Conservation (phyloP, 30 jellyfish, hydroid and myxozoan genomes). For the Chironex yamaguchii region DNA sequence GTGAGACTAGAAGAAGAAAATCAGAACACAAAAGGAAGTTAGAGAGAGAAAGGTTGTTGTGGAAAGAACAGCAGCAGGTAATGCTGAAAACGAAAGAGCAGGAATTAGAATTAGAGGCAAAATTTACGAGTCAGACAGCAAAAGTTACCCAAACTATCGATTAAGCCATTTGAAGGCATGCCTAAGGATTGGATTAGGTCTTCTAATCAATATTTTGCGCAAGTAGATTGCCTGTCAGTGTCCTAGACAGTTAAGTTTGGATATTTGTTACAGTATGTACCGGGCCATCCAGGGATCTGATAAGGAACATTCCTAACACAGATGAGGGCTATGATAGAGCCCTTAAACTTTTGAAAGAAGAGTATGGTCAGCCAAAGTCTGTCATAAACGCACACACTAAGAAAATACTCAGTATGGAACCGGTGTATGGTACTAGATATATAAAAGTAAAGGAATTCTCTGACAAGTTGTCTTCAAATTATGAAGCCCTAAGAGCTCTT, state of each 20-base stretch:
- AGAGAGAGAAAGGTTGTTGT: conserved; percentile 31
- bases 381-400: neutral
- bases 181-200: conserved; percentile 57
- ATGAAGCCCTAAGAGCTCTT: conserved; percentile 4
- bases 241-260: conserved; percentile 34
- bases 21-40: too few relatives aligned
- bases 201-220: conserved; percentile 41
- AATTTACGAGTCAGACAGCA: conserved; percentile 1
- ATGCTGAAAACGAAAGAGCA: conserved; percentile 52
- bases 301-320: neutral
- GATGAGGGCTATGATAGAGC: conserved; percentile 10
- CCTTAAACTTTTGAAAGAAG: neutral
- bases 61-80: conserved; percentile 32
- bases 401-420: neutral
- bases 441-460: neutral
- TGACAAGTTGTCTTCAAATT: neutral
- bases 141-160: conserved; percentile 20
- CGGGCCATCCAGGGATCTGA: too few relatives aligned
- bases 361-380: neutral
- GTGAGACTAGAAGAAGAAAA: neutral
- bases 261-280: conserved; percentile 23
- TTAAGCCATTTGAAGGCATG: conserved; percentile 58
- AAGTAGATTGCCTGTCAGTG: conserved; percentile 41
- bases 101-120: conserved; percentile 46
- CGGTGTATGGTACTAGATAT: neutral